Base-by-base conservation (phyloP, 2,888 invertebrate genomes). In the Dorcus parallelipipedus region DNA sequence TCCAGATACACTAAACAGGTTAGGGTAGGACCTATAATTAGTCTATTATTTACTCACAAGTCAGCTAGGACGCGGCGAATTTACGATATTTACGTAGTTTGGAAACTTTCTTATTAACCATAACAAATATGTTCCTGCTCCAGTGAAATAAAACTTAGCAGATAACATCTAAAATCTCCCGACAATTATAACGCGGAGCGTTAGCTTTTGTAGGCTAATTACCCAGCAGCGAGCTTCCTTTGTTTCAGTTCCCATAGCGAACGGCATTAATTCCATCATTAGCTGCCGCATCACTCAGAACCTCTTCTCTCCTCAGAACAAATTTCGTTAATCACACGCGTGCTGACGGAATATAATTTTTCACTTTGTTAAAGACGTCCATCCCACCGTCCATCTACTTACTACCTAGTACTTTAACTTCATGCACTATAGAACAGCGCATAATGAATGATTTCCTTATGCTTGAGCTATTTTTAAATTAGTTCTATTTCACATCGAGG, bases 161-260 rank as follows among this genome's bases (percentile, higher is more conserved):
- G 26, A 33, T 33, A 33, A 33, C 26, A 20, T 20, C 20, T 20
- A 2, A 33, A 60, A 60, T 60, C 57, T 57, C 49, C 57, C 54
- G 54, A 54, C 57, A 60, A 60, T 60, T 60, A 60, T 57, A 54
- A 60, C 49, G 49, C 53, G 40, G 43, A 51, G 57, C 54, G 57
- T 57, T 60, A 60, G 56, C 56, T 41, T 42, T 42, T 42, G 10
- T 60, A 42, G 42, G 17, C 42, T 42, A 42, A 42, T 42, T 42
- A 42, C 42, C 20, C 17, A 17, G 4, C 10, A 10, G 17, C 42
- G 10, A 14, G 17, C 42, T 42, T 42, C 42, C 42, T 42, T 14
- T 14, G 42, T 42, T 10, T 42, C 9, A 42, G 42, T 42, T 42
- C 42, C 42, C 42, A 42, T 42, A 42, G 10, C 42, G 17, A 14